Base-by-base conservation (phyloP, 2,888 invertebrate species). In the Tillus elongatus region DNA sequence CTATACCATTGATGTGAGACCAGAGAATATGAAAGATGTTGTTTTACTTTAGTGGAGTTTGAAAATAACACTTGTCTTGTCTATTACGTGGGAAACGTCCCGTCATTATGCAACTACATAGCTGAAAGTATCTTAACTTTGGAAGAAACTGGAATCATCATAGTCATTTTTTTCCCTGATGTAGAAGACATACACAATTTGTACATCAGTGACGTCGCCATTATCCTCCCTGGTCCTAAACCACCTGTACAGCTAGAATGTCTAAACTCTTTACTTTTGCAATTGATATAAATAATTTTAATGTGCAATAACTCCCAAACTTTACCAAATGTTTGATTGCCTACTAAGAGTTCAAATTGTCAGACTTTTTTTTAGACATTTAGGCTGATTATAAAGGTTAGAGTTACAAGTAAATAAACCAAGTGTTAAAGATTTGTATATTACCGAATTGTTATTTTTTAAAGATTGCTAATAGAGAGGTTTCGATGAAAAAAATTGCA, bases 61-160 rank as follows among this genome's bases (percentile, higher is more conserved):
- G 35, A 26, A 29, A 35, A 39, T 8, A 38, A 38, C n/a, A 39
- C 2, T 3, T 26, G 15, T 14, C 13, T 35, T 35, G 8, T 39
- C 6, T 13, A 39, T 35, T 39, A 35, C n/a, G 16, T 35, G n/a
- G n/a, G 35, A 27, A 16, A 35, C 15, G 35, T 39, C 2, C 8
- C 31, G 9, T 4, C n/a, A 27, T 8, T 35, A 35, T 24, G 10
- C 8, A 4, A 1, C 9, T 26, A 35, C 35, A 10, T 30, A 39
- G 15, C 1, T 30, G 1, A 14, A 31, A 27, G 16, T 35, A 3
- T 39, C 35, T 9, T 37, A 12, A 33, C 13, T 39, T 6, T 11
- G 39, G 30, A 39, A 35, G 15, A 34, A 39, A 26, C 15, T 35
- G 26, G 34, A 26, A 30, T 9, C 13, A 1, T 31, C 26, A 13